Evolutionary conservation across 2,888 invertebrate genomes (phyloP), one percentile per base, ranked within the genome.

Genomic region (Clitarchus hookeri): DNA sequence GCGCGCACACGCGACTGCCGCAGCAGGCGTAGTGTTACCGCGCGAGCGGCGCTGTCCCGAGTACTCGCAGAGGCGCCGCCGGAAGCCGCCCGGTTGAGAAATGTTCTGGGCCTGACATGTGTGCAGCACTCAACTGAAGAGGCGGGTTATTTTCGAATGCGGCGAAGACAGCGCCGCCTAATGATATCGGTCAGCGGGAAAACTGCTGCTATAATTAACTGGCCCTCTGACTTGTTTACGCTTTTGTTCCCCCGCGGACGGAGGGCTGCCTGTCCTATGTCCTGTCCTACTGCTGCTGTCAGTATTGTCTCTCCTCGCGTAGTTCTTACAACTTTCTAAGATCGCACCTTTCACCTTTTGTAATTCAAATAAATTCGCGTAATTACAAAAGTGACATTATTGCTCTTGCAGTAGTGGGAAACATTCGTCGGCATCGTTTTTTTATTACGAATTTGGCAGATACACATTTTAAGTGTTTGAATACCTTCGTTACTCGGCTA

Each of bases 131-230:
- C 65, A 65, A 23, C 65, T 65, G 65, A 65, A 65, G 65, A 65
- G 65, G 65, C 65, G 65, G 65, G 65, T 65, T 65, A 65, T 65
- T 65, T 65, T 65, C 6, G 65, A 23, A n/a, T 65, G 65, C 65
- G 65, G 65, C 65, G 65, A 65, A 65, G 65, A 65, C 65, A 65
- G 65, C 65, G 65, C 65, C 65, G 65, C 65, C 65, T 65, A 65
- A 65, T 65, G 65, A 65, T 65, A 65, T 65, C 65, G 65, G 65
- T 65, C 65, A 65, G 65, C 65, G 65, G 65, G 65, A 65, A 65
- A 65, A 65, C 65, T 65, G 65, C 65, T n/a, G 65, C 65, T 65
- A 65, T 65, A 65, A 65, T 65, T 65, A 65, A 65, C 65, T n/a
- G 19, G 65, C 65, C n/a, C 11, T 65, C 65, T 65, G 65, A 65